These are phyloP conservation scores for Sylvia borin DNA, from an alignment of 2,797 vertebrate genomes.

Conservation along the genomic window DNA sequence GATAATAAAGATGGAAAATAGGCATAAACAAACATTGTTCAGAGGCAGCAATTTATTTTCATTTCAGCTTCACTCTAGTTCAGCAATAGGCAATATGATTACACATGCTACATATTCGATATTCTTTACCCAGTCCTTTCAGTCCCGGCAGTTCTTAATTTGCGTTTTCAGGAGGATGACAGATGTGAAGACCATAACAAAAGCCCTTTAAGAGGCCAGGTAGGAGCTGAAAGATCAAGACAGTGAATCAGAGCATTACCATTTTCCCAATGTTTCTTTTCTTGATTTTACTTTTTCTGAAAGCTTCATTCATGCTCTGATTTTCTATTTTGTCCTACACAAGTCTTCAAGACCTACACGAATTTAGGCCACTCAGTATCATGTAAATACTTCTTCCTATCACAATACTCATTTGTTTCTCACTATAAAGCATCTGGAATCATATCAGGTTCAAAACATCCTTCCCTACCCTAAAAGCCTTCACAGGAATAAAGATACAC, in stretches of 20 bases:
- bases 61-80: background rate
- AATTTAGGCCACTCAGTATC: background rate
- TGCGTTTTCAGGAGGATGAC: background rate
- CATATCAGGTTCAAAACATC: background rate
- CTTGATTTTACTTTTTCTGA: background rate
- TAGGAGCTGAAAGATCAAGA: background rate
- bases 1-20: background rate
- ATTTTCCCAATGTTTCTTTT: background rate
- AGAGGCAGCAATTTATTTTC: background rate
- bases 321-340: background rate
- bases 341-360: background rate
- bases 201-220: background rate
- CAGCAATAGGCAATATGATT: background rate
- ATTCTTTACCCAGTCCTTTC: background rate
- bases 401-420: background rate
- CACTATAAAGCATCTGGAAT: background rate
- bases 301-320: background rate
- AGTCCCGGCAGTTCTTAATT: background rate
- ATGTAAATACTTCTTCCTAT: background rate
- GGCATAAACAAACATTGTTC: background rate
- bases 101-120: background rate
- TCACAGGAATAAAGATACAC: background rate
- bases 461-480: background rate
- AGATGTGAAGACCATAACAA: background rate
- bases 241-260: fast-evolving